These are phyloP conservation scores for Meloidogyne hapla DNA, from an alignment of 1,140 invertebrate species.

Conservation along the genomic window DNA sequence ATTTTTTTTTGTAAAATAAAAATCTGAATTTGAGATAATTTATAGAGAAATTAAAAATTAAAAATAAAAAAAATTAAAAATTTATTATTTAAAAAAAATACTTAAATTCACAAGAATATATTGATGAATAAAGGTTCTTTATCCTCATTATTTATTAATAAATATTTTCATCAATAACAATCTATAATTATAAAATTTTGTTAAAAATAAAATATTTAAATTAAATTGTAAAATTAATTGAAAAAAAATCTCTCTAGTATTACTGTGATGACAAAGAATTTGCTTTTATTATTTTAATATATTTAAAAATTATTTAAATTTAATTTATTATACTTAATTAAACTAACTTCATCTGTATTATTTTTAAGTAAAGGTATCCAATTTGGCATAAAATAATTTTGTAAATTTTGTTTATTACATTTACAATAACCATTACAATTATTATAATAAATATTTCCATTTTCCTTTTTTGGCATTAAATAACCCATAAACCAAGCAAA, in stretches of 20 bases:
- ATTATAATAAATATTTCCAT: background rate
- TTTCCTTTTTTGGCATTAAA: background rate
- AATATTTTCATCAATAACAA: background rate
- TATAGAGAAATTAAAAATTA: too few relatives aligned
- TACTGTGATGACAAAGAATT: too few relatives aligned
- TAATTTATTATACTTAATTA: background rate
- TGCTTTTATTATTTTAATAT: too few relatives aligned
- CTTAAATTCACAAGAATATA: too few relatives aligned
- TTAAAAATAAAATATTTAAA: background rate
- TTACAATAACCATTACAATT: conserved; percentile 6
- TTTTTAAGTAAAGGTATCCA: background rate
- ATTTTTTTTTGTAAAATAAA: too few relatives aligned
- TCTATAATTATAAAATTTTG: background rate
- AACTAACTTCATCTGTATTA: background rate
- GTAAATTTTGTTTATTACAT: background rate
- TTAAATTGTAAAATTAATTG: too few relatives aligned
- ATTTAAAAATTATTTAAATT: background rate
- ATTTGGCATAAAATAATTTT: background rate
- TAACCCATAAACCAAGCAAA: conserved; percentile 16
- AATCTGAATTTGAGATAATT: too few relatives aligned
- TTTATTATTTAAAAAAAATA: too few relatives aligned
- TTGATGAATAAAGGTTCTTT: too few relatives aligned
- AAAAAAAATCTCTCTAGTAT: too few relatives aligned
- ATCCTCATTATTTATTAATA: background rate
- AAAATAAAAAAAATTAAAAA: too few relatives aligned